A percentile compares a stretch with the other conserved stretches of the same genome.
Evolutionary conservation across 1,140 invertebrate genomes (phyloP).

Genomic region (Varroa destructor): DNA sequence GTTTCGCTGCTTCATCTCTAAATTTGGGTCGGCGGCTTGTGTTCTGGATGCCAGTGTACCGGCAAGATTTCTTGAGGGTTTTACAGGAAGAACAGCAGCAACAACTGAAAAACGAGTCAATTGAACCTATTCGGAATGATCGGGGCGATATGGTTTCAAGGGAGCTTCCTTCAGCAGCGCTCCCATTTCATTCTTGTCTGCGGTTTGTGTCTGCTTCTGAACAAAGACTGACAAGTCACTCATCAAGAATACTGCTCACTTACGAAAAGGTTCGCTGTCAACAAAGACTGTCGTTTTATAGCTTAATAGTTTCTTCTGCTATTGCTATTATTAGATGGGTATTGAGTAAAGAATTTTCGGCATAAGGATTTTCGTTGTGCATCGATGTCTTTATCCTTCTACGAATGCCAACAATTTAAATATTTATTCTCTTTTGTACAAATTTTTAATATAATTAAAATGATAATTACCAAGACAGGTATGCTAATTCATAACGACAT

Average conservation of each 20-base stretch:
- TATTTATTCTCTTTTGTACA: too few relatives aligned
- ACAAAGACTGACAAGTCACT: constrained; percentile 10
- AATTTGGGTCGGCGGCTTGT: neutral
- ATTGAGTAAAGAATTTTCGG: neutral
- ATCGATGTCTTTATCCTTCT: neutral
- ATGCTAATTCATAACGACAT: too few relatives aligned
- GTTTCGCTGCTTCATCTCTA: neutral
- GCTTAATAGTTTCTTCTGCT: too few relatives aligned
- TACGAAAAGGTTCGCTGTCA: neutral
- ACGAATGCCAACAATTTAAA: neutral
- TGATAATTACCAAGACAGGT: too few relatives aligned
- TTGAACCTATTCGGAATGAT: too few relatives aligned
- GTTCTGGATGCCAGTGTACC: constrained; percentile 20
- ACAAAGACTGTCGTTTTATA: too few relatives aligned
- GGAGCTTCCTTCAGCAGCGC: neutral
- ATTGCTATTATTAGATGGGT: neutral
- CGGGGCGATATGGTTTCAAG: too few relatives aligned
- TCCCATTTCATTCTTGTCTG: constrained; percentile 7
- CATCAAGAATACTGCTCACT: constrained; percentile 17
- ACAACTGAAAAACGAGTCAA: too few relatives aligned
- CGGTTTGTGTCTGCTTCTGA: neutral
- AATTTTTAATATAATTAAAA: too few relatives aligned
- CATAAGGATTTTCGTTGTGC: neutral
- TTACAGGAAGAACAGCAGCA: neutral
- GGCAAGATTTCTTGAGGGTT: constrained; percentile 8